A percentile compares a stretch with the other conserved stretches of the same genome.
Conservation (phyloP, 2,797 vertebrate genomes). For the Macrochelys suwanniensis region DNA sequence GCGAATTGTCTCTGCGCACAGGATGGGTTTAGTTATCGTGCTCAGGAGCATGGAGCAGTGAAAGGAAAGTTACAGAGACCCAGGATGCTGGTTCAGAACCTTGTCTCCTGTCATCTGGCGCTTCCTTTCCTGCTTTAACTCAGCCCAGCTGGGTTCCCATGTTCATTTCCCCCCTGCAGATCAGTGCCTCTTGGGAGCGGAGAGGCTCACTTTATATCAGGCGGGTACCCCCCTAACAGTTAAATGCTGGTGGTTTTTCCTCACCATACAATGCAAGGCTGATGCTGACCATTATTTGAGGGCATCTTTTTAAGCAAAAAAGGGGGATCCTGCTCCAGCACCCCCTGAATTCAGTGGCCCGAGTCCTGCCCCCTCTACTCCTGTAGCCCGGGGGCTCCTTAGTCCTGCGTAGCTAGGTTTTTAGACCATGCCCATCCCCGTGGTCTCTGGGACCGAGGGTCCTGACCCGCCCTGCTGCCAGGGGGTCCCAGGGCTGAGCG, state of each 20-base stretch:
- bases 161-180: neutral
- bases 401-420: neutral
- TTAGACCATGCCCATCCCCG: neutral
- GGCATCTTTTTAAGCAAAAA: neutral
- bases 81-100: slow-evolving; percentile 6
- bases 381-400: neutral
- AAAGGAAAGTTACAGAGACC: slow-evolving; percentile 18
- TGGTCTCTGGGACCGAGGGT: neutral
- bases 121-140: neutral
- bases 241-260: neutral
- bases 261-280: neutral
- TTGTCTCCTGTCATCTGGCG: neutral
- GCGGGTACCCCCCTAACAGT: neutral
- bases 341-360: neutral
- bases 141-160: neutral
- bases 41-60: neutral
- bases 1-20: neutral
- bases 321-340: neutral
- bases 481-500: neutral
- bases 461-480: neutral
- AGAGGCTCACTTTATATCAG: neutral
- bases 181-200: neutral
- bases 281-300: neutral
- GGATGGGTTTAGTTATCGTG: slow-evolving; percentile 15
- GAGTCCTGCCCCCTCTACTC: neutral